Percentiles rank a stretch among this genome's conserved stretches.
phyloP scores from a whole-genome alignment of 92 coral and sea anemone species.

The Meandrina meandrites region DNA sequence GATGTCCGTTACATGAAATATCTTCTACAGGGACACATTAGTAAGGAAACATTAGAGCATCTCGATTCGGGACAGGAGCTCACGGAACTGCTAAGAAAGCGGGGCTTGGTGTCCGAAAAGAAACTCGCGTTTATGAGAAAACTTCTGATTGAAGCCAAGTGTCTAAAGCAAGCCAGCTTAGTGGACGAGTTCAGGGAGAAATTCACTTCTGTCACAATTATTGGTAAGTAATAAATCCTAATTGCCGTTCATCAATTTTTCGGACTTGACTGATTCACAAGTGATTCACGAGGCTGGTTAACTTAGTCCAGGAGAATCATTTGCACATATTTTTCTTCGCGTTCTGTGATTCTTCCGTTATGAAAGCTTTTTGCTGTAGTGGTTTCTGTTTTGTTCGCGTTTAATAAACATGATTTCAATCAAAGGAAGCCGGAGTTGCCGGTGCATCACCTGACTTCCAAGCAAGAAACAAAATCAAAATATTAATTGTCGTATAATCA shows the following conservation, averaged over 20 bases:
- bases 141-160: conserved; percentile 83
- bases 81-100: conserved; percentile 62
- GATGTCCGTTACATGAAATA: conserved; percentile 77
- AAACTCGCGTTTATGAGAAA: conserved; percentile 88
- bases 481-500: no score
- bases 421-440: no score
- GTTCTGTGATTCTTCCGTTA: neutral
- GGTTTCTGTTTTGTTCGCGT: neutral
- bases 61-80: conserved; percentile 83
- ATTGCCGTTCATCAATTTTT: neutral
- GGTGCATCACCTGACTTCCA: no score
- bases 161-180: conserved; percentile 70
- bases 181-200: conserved; percentile 82
- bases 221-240: conserved; percentile 57
- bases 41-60: conserved; percentile 79
- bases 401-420: no score
- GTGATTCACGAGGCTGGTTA: no score
- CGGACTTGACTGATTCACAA: no score
- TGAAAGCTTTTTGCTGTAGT: neutral
- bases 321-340: neutral
- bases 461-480: no score
- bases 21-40: conserved; percentile 89
- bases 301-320: neutral
- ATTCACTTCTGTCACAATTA: conserved; percentile 45
- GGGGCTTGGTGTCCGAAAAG: conserved; percentile 87